Base-by-base conservation (phyloP, 2,797 vertebrate species). In the Thaleichthys pacificus region DNA sequence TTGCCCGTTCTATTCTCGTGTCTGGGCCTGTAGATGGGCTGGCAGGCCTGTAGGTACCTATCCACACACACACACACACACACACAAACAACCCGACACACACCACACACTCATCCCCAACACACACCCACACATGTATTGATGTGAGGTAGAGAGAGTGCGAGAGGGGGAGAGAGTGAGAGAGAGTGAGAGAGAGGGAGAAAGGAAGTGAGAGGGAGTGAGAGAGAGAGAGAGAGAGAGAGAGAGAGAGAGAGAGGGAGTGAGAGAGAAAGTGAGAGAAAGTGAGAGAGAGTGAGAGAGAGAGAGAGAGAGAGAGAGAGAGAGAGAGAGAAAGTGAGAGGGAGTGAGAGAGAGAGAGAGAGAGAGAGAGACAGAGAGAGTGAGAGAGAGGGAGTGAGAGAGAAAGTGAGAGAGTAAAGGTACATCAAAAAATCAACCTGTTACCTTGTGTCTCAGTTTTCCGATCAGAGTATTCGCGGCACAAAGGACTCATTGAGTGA, bases 401-500 rank as follows among this genome's bases (percentile, higher is more conserved):
- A 51, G 61, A 15, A 51, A 79, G 66, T 8, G 66, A 71, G 75
- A 54, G 67, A 61, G 49, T 65, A 17, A 54, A 26, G 49, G 61
- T 66, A 73, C 77, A 77, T 85, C 38, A 76, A 80, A 87, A 88
- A 89, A 83, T 86, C 85, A 76, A 86, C 80, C 89, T 87, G 91
- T 88, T 88, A 90, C 85, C 86, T 89, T 57, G 66, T 86, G 89
- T 90, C 93, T 94, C 93, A 61, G 75, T 91, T 94, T 93, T 87
- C 93, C 89, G 87, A 92, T 92, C 88, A 85, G 89, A 86, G 92
- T 90, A 91, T 91, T 91, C 83, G 71, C 78, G 12, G 81, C 80
- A 94, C 93, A 94, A 94, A 93, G 92, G 79, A 82, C 62, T 89
- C 93, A 93, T 94, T 94, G 92, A 94, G 90, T 79, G 85, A 84